Conservation (phyloP, 2,888 invertebrate species). For the Spisula subtruncata region DNA sequence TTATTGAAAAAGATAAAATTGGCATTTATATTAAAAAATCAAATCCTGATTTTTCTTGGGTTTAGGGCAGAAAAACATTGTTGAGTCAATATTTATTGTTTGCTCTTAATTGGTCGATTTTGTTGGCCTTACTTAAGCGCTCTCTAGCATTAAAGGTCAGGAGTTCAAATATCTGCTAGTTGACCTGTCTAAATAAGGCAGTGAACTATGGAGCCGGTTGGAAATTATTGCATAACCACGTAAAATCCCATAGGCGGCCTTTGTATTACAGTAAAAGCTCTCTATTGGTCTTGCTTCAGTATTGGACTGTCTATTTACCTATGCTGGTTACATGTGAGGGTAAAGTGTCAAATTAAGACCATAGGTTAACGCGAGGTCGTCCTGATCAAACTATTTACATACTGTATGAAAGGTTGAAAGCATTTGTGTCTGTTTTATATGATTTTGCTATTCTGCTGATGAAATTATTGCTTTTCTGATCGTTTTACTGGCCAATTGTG, state of each 20-base stretch:
- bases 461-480: constrained; percentile 39
- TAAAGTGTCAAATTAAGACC: constrained; percentile 68
- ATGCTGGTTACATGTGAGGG: constrained; percentile 57
- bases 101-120: not conserved
- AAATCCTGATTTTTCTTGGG: no score
- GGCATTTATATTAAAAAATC: no score
- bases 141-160: constrained; percentile 34
- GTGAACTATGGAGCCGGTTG: constrained; percentile 38
- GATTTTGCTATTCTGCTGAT: constrained; percentile 35
- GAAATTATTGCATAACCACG: constrained; percentile 36
- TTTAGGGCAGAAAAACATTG: not conserved
- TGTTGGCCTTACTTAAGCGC: constrained; percentile 6
- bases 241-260: constrained; percentile 37
- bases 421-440: constrained; percentile 34
- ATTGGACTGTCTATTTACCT: constrained; percentile 38
- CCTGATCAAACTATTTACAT: constrained; percentile 60
- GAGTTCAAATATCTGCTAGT: constrained; percentile 33
- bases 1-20: no score
- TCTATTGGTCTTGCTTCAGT: constrained; percentile 35
- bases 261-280: constrained; percentile 31
- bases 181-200: not conserved
- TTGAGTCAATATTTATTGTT: constrained; percentile 1
- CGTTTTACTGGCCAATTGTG: constrained; percentile 4
- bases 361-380: constrained; percentile 67
- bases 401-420: constrained; percentile 40